Evolutionary conservation across 2,888 invertebrate species (phyloP).

Genomic region (Microctonus brassicae): DNA sequence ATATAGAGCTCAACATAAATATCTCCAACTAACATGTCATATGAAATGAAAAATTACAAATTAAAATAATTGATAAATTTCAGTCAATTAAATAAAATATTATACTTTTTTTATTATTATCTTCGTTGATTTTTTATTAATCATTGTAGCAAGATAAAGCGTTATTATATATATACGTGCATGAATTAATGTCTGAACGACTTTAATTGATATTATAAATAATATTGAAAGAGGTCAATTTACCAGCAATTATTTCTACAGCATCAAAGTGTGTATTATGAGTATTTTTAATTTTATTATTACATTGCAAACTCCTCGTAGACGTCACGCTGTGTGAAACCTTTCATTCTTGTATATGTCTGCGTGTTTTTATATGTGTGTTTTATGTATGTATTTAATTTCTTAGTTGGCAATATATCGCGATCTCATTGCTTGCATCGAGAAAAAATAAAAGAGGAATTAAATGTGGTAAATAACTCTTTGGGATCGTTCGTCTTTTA

Average conservation of each 20-base stretch:
- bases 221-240: background rate
- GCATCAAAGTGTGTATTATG: background rate
- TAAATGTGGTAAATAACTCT: slow-evolving; percentile 29
- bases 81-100: too few species aligned
- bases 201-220: background rate
- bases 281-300: slow-evolving; percentile 21
- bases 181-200: background rate
- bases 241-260: background rate
- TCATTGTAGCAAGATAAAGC: too few species aligned
- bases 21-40: background rate
- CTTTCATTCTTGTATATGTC: background rate
- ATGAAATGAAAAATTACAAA: background rate
- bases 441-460: slow-evolving; percentile 14
- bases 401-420: background rate
- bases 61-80: too few species aligned
- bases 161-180: background rate
- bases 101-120: too few species aligned
- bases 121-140: too few species aligned
- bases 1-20: slow-evolving; percentile 46
- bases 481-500: slow-evolving; percentile 35
- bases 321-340: background rate
- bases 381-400: background rate
- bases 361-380: slow-evolving; percentile 3
- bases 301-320: background rate
- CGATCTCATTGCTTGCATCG: slow-evolving; percentile 27